Conservation (phyloP, 2,888 invertebrate genomes). For the Zhengitettix transpicula region DNA sequence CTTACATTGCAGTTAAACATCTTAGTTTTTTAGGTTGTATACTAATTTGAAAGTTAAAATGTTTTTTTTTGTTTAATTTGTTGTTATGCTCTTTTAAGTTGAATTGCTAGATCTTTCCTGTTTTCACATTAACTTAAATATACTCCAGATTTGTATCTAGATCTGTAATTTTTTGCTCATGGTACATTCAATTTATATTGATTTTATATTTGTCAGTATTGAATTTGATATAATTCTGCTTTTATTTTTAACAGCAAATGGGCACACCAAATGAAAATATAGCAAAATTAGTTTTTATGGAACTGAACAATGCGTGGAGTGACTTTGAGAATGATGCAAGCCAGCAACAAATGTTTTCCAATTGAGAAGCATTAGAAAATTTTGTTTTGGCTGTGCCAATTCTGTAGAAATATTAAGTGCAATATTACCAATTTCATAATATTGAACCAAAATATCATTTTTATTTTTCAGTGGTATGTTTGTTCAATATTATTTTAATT, state of each 20-base stretch:
- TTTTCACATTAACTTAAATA: background rate
- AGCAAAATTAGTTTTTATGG: conserved; percentile 95
- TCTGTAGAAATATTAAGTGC: no score
- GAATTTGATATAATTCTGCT: background rate
- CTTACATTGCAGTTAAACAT: no score
- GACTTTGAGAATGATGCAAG: conserved; percentile 82
- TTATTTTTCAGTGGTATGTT: no score
- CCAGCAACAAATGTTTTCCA: conserved; percentile 53
- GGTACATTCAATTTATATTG: background rate
- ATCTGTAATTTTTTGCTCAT: background rate
- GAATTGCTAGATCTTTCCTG: background rate
- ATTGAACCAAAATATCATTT: no score
- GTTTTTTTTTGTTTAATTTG: no score
- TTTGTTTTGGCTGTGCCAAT: no score
- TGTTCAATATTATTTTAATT: no score
- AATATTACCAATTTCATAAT: no score
- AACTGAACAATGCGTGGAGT: conserved; percentile 96
- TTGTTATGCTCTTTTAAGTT: background rate
- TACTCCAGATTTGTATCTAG: background rate
- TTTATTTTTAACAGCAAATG: conserved; percentile 50
- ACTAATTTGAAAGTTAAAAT: no score
- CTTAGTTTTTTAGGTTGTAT: no score
- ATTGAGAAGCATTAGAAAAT: background rate
- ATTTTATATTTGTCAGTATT: background rate
- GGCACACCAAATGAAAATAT: conserved; percentile 84